Percentiles rank a stretch among this genome's conserved stretches.
These are phyloP conservation scores for Pimpla rufipes DNA, from an alignment of 2,888 invertebrate species.

Conservation along the genomic window DNA sequence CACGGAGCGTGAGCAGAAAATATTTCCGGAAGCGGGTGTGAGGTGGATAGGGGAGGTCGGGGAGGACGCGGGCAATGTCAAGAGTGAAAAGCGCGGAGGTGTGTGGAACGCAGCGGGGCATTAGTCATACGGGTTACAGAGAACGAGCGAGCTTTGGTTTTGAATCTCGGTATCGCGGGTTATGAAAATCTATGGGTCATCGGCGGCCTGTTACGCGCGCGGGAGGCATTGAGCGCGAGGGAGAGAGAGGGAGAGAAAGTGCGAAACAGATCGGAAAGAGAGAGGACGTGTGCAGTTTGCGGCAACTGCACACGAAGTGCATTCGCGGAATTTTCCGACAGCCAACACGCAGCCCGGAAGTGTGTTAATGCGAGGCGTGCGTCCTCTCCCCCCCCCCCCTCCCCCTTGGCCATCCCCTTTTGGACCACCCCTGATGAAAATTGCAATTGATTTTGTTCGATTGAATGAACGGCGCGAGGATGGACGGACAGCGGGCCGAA, in stretches of 20 bases:
- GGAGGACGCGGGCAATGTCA: not conserved
- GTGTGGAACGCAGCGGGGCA: not conserved
- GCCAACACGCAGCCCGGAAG: slow-evolving; percentile 9
- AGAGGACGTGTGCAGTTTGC: too few species aligned
- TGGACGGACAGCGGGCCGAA: not conserved
- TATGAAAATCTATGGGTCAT: slow-evolving; percentile 57
- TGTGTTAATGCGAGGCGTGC: slow-evolving; percentile 32
- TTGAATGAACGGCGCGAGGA: slow-evolving; percentile 40
- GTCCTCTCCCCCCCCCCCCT: not conserved
- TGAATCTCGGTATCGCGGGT: slow-evolving; percentile 28
- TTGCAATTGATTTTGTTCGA: slow-evolving; percentile 59
- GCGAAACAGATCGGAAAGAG: too few species aligned
- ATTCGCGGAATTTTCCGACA: slow-evolving; percentile 3
- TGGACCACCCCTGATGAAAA: slow-evolving; percentile 13
- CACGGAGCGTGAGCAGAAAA: slow-evolving; percentile 37
- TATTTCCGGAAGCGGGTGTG: not conserved
- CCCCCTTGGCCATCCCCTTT: not conserved
- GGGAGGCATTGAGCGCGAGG: not conserved
- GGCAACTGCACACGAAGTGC: too few species aligned
- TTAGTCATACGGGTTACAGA: slow-evolving; percentile 6
- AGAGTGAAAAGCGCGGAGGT: not conserved
- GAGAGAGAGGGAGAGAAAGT: not conserved
- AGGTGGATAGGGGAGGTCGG: not conserved
- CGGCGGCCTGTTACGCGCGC: slow-evolving; percentile 2
- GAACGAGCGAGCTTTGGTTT: slow-evolving; percentile 41